Base-by-base conservation (phyloP, 2,113 vertebrate species). In the Triplophysa dalaica region DNA sequence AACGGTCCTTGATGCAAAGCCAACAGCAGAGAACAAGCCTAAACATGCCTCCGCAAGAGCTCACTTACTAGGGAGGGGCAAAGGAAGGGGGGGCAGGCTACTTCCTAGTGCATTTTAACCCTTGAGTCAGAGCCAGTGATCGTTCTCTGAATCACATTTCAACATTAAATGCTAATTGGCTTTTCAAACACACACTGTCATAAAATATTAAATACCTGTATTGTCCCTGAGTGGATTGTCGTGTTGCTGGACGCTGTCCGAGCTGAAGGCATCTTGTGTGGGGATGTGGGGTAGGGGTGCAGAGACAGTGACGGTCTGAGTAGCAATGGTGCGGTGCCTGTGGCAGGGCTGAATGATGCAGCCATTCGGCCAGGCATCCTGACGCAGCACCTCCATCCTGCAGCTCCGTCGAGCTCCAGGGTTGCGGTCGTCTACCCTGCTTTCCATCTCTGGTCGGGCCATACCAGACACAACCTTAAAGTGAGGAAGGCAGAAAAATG, bases 381-480 rank as follows among this genome's bases (percentile, higher is more conserved):
- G 19, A 52, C 82, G 80, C 2, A 81, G 21, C n/a, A 73, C 64
- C 73, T 82, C 26, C 85, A 88, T 87, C 75, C 83, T 82, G 78
- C 85, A 80, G 80, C 74, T 82, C 52, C 79, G 77, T 4, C 62
- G 66, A 14, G 76, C 65, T 9, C 64, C 82, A 66, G 83, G 80
- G 62, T 73, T 86, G 56, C 75, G 83, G 2, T 85, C 78, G 29
- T 88, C 89, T 50, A 79, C 88, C 0, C 81, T 80, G 5, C 62
- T 88, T 83, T 91, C 89, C 26, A 88, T 91, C 82, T 92, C 90
- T 69, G 91, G 88, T 17, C 90, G 89, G 83, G 92, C 92, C 92
- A 93, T 93, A 75, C 84, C 86, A 83, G 70, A 50, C 29, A 78
- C 66, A 61, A 45, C 54, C 90, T 92, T 76, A 29, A 41, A 26